Conservation (phyloP, 2,113 vertebrate species). For the Cebidichthys violaceus region DNA sequence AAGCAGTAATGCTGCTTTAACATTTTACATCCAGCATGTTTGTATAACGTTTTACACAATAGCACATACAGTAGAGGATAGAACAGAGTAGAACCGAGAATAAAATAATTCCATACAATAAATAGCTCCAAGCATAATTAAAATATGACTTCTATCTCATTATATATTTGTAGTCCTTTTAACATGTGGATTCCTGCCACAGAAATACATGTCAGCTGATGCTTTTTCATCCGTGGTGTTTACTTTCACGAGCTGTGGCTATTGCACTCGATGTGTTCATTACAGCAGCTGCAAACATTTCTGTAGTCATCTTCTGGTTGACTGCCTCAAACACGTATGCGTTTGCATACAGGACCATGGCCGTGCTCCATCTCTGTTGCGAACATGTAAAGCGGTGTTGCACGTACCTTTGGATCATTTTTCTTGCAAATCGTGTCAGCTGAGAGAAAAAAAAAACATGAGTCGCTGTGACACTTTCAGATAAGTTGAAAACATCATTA, state of each 20-base stretch:
- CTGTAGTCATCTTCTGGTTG: background rate
- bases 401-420: background rate
- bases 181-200: too few species aligned
- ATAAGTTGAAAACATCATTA: background rate
- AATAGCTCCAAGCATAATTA: background rate
- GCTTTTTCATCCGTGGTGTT: background rate
- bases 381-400: background rate
- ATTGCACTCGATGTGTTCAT: background rate
- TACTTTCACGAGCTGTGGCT: background rate
- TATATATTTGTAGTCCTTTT: background rate
- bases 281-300: background rate
- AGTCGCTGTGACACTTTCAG: background rate
- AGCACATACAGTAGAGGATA: background rate
- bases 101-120: background rate
- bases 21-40: background rate
- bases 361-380: background rate
- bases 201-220: background rate
- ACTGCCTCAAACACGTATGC: background rate
- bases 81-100: background rate
- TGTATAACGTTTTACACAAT: background rate
- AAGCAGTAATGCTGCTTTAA: background rate
- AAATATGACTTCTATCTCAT: background rate
- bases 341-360: background rate
- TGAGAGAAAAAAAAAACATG: background rate
- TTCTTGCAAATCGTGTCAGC: background rate